Percentiles rank a stretch among this genome's conserved stretches.
phyloP scores from a whole-genome alignment of 2,113 vertebrate genomes.

The Rhipidura dahli region DNA sequence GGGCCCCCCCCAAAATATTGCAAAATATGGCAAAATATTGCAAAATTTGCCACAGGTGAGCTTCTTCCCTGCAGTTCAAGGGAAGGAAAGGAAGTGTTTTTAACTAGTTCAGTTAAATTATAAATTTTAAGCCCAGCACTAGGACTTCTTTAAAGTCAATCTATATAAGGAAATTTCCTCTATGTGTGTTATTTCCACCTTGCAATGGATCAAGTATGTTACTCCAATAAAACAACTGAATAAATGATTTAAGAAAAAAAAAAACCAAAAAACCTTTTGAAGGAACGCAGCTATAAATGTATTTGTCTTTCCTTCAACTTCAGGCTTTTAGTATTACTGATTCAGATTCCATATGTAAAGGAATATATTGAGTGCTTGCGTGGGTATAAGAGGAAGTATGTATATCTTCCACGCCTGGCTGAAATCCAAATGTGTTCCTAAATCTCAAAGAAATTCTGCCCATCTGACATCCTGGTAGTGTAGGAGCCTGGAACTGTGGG shows the following conservation, averaged over 20 bases:
- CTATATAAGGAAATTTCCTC: not conserved
- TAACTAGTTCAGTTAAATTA: not conserved
- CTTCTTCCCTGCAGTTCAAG: not conserved
- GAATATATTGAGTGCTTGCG: not conserved
- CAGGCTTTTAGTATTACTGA: not conserved
- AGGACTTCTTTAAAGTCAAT: not conserved
- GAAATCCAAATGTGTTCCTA: slow-evolving; percentile 3
- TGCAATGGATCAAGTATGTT: not conserved
- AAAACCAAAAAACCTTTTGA: not conserved
- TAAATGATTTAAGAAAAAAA: not conserved
- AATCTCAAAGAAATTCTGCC: not conserved
- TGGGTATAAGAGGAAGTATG: not conserved
- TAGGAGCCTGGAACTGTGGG: not conserved
- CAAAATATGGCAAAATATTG: not conserved
- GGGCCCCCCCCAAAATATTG: not conserved
- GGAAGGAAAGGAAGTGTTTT: not conserved
- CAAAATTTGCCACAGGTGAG: not conserved
- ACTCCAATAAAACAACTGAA: not conserved
- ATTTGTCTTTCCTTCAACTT: slow-evolving; percentile 5
- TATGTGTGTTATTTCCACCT: not conserved
- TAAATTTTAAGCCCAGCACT: not conserved
- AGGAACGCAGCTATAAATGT: not conserved
- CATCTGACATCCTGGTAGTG: not conserved
- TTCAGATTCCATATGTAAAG: slow-evolving; percentile 25
- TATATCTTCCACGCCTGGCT: not conserved